A percentile compares a stretch with the other conserved stretches of the same genome.
phyloP scores from a whole-genome alignment of 2,113 vertebrate genomes.

The Hemicordylus capensis region DNA sequence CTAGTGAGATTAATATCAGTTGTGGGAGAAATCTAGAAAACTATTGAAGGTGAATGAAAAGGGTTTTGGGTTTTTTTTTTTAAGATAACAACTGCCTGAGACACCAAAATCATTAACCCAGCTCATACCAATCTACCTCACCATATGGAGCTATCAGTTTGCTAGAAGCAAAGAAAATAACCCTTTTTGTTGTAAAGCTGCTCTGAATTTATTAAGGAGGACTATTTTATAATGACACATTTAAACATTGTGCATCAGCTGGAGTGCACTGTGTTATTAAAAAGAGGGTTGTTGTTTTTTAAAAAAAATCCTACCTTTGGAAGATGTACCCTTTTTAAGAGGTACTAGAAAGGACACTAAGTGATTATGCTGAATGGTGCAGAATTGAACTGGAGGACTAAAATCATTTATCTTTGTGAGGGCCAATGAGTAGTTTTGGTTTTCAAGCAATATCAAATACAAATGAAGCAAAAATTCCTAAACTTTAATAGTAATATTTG shows the following conservation, averaged over 20 bases:
- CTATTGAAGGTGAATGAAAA: constrained; percentile 42
- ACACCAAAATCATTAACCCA: constrained; percentile 29
- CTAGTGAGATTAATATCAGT: constrained; percentile 52
- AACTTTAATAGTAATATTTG: not conserved
- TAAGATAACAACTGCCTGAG: constrained; percentile 18
- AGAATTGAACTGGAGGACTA: not conserved
- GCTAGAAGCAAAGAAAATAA: not conserved
- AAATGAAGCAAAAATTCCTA: not conserved
- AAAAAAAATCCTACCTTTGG: no score
- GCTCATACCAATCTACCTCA: not conserved
- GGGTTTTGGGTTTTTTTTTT: constrained; percentile 27
- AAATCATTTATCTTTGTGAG: not conserved
- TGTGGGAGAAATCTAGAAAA: constrained; percentile 29
- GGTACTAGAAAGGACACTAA: not conserved
- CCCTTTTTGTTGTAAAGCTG: not conserved
- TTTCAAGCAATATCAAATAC: not conserved
- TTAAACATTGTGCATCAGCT: not conserved
- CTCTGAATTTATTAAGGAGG: not conserved
- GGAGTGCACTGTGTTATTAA: not conserved
- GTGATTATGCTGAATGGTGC: not conserved
- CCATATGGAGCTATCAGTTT: not conserved
- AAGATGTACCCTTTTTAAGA: not conserved
- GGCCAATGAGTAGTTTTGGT: not conserved
- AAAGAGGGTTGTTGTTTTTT: no score
- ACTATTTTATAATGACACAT: not conserved